phyloP scores from a whole-genome alignment of 35 echinoderm and acorn worm genomes.

The Holothuria glaberrima region DNA sequence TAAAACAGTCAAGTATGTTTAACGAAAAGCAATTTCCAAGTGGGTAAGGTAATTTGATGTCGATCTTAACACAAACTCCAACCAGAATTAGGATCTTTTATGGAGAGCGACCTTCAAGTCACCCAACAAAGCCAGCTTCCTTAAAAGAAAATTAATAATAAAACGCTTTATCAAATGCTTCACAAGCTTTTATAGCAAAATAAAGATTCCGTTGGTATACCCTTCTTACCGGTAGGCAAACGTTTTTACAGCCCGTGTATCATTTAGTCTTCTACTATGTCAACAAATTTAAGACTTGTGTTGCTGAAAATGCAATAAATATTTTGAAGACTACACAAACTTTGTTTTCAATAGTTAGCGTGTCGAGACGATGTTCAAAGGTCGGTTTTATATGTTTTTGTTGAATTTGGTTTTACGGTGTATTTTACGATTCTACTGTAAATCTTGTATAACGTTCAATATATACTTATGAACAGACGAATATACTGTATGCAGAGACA shows the following conservation, averaged over 20 bases:
- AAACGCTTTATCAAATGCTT: conserved; percentile 49
- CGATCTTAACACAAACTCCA: conserved; percentile 23
- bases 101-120: neutral
- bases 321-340: conserved; percentile 49
- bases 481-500: too few species aligned
- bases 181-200: neutral
- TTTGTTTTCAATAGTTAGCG: conserved; percentile 49
- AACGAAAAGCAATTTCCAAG: conserved; percentile 26
- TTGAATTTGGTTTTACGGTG: too few species aligned
- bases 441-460: too few species aligned
- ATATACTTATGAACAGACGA: too few species aligned
- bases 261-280: conserved; percentile 31
- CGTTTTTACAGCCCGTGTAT: neutral
- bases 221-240: conserved; percentile 12
- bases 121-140: conserved; percentile 21
- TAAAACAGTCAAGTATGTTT: conserved; percentile 52
- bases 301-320: conserved; percentile 42
- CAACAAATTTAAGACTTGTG: conserved; percentile 33
- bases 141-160: conserved; percentile 46
- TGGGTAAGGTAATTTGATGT: conserved; percentile 24
- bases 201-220: conserved; percentile 8
- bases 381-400: neutral
- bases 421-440: too few species aligned
- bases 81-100: conserved; percentile 35
- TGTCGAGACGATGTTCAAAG: conserved; percentile 17